These are phyloP conservation scores for Labrus mixtus DNA, from an alignment of 2,113 vertebrate genomes.

Conservation along the genomic window DNA sequence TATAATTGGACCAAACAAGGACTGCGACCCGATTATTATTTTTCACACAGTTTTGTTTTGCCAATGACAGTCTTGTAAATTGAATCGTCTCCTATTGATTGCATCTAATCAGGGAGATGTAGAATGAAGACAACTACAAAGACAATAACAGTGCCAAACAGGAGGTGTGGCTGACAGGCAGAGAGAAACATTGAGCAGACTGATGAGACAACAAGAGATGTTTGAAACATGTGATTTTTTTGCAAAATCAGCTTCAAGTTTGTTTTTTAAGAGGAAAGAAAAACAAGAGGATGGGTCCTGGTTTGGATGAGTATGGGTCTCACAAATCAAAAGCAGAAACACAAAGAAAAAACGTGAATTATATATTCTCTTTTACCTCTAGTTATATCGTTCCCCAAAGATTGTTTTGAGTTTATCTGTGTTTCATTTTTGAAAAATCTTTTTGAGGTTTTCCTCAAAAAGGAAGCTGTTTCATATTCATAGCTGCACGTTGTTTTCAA, in stretches of 20 bases:
- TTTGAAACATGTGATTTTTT: conserved; percentile 27
- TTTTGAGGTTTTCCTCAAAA: too few species aligned
- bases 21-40: conserved; percentile 42
- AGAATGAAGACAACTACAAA: conserved; percentile 36
- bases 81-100: conserved; percentile 70
- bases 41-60: conserved; percentile 42
- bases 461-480: too few species aligned
- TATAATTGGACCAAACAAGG: conserved; percentile 59
- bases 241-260: background rate
- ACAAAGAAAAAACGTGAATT: too few species aligned
- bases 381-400: too few species aligned
- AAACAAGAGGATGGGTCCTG: conserved; percentile 8
- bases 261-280: background rate
- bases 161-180: conserved; percentile 39
- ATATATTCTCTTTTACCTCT: too few species aligned
- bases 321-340: too few species aligned
- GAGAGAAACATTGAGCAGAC: conserved; percentile 30
- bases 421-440: too few species aligned
- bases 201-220: conserved; percentile 36
- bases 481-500: too few species aligned
- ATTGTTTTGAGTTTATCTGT: too few species aligned
- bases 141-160: conserved; percentile 40
- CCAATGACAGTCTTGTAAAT: conserved; percentile 61
- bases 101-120: conserved; percentile 51
- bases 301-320: background rate